Base-by-base conservation (phyloP, 1,140 invertebrate genomes). In the Bombyx mori region DNA sequence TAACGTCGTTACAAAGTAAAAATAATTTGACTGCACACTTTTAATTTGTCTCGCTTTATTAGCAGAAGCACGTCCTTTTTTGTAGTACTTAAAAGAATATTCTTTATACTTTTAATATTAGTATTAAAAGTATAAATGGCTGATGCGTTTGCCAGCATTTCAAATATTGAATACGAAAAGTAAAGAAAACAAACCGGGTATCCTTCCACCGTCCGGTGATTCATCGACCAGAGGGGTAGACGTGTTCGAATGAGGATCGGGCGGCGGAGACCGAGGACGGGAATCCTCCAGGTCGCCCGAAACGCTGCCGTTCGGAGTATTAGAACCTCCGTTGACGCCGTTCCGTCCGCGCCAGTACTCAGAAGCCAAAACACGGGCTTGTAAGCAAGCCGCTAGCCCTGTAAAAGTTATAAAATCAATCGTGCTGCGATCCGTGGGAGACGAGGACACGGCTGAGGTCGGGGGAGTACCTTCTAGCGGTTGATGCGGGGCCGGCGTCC, bases 381-480 rank as follows among this genome's bases (percentile, higher is more conserved):
- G 94, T 52, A 96, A 78, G 43, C 93, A 94, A 45, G 94, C 94
- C n/a, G 94, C 94, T 46, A 96, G 75, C 35, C 94, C 94, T 90
- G 90, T 8, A 54, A 53, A 43, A n/a, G 3, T 44, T 44, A 35
- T 9, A 10, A 35, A 35, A 35, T 35, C 26, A 35, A 35, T 35
- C 26, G 26, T 35, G 26, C 26, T 35, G 26, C 26, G 26, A 5
- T 35, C 4, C 26, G 26, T 35, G 12, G 45, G n/a, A 47, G 45
- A 10, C n/a, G 45, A 10, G 45, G n/a, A 47, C n/a, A 12, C n/a
- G n/a, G 1, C n/a, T 18, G n/a, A 22, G 90, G 86, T 3, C 90
- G 59, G 6, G 44, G 44, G 26, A 60, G 26, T 60, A 82, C 83
- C 81, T 68, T 89, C 76, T 4, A 89, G 76, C 8, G 88, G 75